phyloP scores from a whole-genome alignment of 1,140 invertebrate genomes.

The Agraylea sexmaculata region DNA sequence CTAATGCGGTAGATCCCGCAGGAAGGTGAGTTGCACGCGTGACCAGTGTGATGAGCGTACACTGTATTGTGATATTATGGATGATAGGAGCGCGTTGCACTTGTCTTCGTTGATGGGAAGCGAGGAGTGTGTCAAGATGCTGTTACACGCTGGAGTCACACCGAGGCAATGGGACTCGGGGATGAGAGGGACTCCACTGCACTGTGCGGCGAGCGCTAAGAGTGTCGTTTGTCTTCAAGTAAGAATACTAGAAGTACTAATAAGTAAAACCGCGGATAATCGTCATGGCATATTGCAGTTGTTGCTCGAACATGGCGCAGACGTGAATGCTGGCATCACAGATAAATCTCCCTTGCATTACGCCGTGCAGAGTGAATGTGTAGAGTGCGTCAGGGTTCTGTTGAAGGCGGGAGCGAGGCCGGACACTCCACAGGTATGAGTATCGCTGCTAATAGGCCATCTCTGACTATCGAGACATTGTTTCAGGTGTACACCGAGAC shows the following conservation, averaged over 20 bases:
- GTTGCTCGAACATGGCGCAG: conserved; percentile 51
- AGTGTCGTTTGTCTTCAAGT: conserved; percentile 41
- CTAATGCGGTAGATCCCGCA: conserved; percentile 32
- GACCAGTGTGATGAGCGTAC: not conserved
- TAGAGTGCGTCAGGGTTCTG: conserved; percentile 54
- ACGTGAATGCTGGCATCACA: conserved; percentile 60
- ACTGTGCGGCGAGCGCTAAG: conserved; percentile 60
- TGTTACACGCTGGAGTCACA: conserved; percentile 52
- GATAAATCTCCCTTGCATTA: conserved; percentile 58
- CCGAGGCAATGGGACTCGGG: conserved; percentile 54
- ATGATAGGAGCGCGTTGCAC: conserved; percentile 57
- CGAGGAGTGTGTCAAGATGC: conserved; percentile 47
- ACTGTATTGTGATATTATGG: not conserved
- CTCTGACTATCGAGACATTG: not conserved
- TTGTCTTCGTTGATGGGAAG: conserved; percentile 60
- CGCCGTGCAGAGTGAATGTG: conserved; percentile 56
- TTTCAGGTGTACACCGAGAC: conserved; percentile 65
- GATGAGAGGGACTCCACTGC: conserved; percentile 57
- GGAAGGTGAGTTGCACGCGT: conserved; percentile 34
- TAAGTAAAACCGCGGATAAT: not conserved
- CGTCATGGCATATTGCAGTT: conserved; percentile 31
- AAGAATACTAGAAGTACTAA: conserved; percentile 8
- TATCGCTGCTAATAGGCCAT: not conserved
- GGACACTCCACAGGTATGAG: conserved; percentile 58
- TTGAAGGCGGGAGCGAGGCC: conserved; percentile 58